Percentiles rank a stretch among this genome's conserved stretches.
Evolutionary conservation across 2,113 vertebrate species (phyloP).

Genomic region (Progne subis): DNA sequence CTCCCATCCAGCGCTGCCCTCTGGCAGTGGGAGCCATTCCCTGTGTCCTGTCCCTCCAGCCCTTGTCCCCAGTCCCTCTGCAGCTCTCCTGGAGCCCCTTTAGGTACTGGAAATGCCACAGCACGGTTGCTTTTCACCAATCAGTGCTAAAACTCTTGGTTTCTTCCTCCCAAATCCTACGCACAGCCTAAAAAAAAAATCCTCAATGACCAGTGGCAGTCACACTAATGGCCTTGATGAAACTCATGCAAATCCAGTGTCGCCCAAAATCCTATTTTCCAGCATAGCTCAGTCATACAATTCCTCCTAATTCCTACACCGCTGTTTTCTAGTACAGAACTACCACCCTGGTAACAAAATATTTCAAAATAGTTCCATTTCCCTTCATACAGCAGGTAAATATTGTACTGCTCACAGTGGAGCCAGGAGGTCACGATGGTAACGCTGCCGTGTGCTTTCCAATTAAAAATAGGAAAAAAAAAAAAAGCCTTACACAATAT

Average conservation of each 20-base stretch:
- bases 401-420: not conserved
- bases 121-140: not conserved
- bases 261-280: not conserved
- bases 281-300: not conserved
- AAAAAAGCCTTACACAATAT: not conserved
- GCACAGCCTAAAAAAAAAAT: not conserved
- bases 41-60: not conserved
- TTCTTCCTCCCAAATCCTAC: not conserved
- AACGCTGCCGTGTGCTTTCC: not conserved
- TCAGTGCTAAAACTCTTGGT: not conserved
- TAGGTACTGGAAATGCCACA: not conserved
- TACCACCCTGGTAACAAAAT: not conserved
- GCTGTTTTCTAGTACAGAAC: not conserved
- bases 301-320: not conserved
- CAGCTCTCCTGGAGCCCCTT: not conserved
- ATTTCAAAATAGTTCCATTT: not conserved
- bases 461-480: not conserved
- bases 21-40: not conserved
- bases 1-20: accelerated
- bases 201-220: not conserved
- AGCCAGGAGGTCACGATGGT: not conserved
- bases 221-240: not conserved
- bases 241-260: not conserved
- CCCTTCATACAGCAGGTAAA: not conserved
- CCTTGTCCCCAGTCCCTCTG: not conserved